phyloP scores from a whole-genome alignment of 2,888 invertebrate genomes.

The Trichopoda pennipes region DNA sequence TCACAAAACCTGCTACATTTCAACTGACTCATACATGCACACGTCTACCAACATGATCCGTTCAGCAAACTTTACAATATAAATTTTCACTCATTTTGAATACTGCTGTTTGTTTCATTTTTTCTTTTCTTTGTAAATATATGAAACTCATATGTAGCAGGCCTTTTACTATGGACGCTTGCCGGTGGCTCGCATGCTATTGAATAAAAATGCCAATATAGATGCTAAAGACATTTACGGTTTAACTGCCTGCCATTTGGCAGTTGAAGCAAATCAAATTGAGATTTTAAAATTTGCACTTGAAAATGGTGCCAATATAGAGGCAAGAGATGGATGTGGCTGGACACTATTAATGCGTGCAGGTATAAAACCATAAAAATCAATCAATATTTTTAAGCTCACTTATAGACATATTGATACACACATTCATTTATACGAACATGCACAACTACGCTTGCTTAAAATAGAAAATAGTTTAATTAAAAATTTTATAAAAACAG shows the following conservation, averaged over 20 bases:
- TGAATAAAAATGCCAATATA: conserved; percentile 79
- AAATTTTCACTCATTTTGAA: background rate
- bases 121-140: conserved; percentile 1
- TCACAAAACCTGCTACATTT: background rate
- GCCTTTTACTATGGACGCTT: conserved; percentile 79
- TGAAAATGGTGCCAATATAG: conserved; percentile 78
- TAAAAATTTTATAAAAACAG: conserved; percentile 2
- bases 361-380: conserved; percentile 74
- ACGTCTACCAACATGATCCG: background rate
- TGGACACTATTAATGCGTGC: conserved; percentile 80
- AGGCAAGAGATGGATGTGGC: conserved; percentile 77
- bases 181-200: conserved; percentile 77
- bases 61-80: conserved; percentile 40
- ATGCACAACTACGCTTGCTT: background rate
- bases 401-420: background rate
- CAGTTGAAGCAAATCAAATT: conserved; percentile 78
- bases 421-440: too few species aligned
- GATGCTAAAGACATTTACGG: conserved; percentile 78
- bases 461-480: conserved; percentile 39
- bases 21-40: background rate
- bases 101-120: background rate
- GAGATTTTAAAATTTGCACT: conserved; percentile 79
- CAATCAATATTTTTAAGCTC: background rate
- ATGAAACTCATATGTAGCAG: conserved; percentile 70
- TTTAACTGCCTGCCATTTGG: conserved; percentile 79